These are phyloP conservation scores for Panthera leo DNA, from an alignment of 2,113 vertebrate genomes.

Conservation along the genomic window DNA sequence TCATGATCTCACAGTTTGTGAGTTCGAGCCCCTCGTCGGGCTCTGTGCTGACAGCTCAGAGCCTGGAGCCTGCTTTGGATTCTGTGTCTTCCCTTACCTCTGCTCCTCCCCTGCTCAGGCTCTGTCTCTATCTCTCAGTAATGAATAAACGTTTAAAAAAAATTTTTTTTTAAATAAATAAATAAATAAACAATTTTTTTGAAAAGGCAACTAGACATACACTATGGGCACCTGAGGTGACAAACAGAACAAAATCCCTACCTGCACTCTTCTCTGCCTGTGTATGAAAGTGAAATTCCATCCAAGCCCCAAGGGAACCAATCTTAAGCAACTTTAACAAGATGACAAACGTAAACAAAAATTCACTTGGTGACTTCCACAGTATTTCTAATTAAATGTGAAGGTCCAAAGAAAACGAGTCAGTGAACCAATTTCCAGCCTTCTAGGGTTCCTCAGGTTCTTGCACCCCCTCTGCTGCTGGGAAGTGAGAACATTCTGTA, in stretches of 20 bases:
- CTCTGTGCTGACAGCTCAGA: too few species aligned
- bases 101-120: too few species aligned
- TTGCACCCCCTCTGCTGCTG: not conserved
- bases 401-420: not conserved
- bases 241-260: not conserved
- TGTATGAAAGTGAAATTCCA: not conserved
- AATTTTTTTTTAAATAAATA: too few species aligned
- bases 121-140: too few species aligned
- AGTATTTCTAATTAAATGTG: not conserved
- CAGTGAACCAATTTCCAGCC: not conserved
- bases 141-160: too few species aligned
- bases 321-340: not conserved
- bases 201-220: not conserved
- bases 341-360: not conserved
- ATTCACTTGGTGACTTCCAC: not conserved
- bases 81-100: too few species aligned
- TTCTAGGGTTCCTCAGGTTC: not conserved
- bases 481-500: not conserved
- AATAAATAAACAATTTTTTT: not conserved
- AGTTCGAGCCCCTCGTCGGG: too few species aligned
- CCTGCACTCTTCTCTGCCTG: not conserved
- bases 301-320: not conserved
- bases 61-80: too few species aligned
- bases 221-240: not conserved
- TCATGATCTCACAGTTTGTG: too few species aligned